phyloP scores from a whole-genome alignment of 2,888 invertebrate genomes.

The Byasa hedistus region DNA sequence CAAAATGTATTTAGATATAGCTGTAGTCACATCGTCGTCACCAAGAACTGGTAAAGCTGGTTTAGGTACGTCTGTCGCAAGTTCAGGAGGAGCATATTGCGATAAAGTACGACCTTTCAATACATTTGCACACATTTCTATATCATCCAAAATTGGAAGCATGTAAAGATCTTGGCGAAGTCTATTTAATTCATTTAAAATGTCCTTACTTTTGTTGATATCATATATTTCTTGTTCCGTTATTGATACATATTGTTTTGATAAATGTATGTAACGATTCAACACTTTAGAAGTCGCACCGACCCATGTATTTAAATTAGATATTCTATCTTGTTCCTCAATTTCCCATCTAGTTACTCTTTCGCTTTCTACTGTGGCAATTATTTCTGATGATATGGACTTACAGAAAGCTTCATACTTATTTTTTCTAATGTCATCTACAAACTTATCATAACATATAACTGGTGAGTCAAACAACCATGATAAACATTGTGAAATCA shows the following conservation, averaged over 20 bases:
- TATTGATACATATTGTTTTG: slow-evolving; percentile 37
- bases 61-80: slow-evolving; percentile 44
- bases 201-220: slow-evolving; percentile 23
- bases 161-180: slow-evolving; percentile 41
- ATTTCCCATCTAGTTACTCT: slow-evolving; percentile 58
- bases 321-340: slow-evolving; percentile 58
- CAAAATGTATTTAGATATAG: slow-evolving; percentile 57
- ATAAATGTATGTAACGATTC: slow-evolving; percentile 46
- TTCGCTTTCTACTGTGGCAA: slow-evolving; percentile 60
- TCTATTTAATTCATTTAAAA: slow-evolving; percentile 39
- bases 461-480: slow-evolving; percentile 74
- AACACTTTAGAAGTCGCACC: slow-evolving; percentile 39
- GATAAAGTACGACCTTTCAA: slow-evolving; percentile 41
- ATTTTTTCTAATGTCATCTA: slow-evolving; percentile 47
- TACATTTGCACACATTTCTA: slow-evolving; percentile 47
- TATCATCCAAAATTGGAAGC: slow-evolving; percentile 56
- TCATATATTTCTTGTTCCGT: slow-evolving; percentile 31
- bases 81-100: slow-evolving; percentile 60
- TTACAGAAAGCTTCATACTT: slow-evolving; percentile 52
- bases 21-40: slow-evolving; percentile 66
- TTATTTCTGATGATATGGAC: slow-evolving; percentile 65
- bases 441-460: slow-evolving; percentile 54
- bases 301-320: slow-evolving; percentile 63
- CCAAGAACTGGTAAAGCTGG: slow-evolving; percentile 67
- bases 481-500: slow-evolving; percentile 77